A percentile compares a stretch with the other conserved stretches of the same genome.
These are phyloP conservation scores for Chesias legatella DNA, from an alignment of 2,888 invertebrate genomes.

Conservation along the genomic window DNA sequence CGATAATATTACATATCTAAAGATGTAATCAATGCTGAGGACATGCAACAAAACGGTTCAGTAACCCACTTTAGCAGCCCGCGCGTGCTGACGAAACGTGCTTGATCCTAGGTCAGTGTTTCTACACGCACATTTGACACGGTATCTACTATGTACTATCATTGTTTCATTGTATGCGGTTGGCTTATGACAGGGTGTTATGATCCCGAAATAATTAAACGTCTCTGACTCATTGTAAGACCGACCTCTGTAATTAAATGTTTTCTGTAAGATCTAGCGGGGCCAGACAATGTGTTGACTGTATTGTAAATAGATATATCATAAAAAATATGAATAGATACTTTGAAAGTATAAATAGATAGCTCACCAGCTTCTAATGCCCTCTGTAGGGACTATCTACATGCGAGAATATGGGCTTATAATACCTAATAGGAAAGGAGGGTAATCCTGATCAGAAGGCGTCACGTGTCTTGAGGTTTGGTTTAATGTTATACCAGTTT, in stretches of 20 bases:
- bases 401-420: too few species aligned
- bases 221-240: background rate
- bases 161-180: constrained; percentile 17
- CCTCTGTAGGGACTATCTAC: too few species aligned
- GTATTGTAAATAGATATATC: too few species aligned
- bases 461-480: too few species aligned
- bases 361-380: too few species aligned
- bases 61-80: constrained; percentile 19
- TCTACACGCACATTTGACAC: constrained; percentile 13
- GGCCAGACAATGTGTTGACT: background rate
- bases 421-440: too few species aligned
- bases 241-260: constrained; percentile 3
- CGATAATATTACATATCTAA: background rate
- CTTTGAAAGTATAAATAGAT: too few species aligned
- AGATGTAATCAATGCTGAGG: background rate
- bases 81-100: constrained; percentile 23
- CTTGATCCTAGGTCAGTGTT: constrained; percentile 29
- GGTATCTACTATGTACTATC: constrained; percentile 4
- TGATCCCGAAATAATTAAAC: constrained; percentile 7
- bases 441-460: too few species aligned
- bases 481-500: too few species aligned
- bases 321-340: too few species aligned
- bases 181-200: constrained; percentile 7
- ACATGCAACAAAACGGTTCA: constrained; percentile 10
- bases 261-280: background rate